Evolutionary conservation across 2,113 vertebrate genomes (phyloP).

Genomic region (Neogobius melanostomus): DNA sequence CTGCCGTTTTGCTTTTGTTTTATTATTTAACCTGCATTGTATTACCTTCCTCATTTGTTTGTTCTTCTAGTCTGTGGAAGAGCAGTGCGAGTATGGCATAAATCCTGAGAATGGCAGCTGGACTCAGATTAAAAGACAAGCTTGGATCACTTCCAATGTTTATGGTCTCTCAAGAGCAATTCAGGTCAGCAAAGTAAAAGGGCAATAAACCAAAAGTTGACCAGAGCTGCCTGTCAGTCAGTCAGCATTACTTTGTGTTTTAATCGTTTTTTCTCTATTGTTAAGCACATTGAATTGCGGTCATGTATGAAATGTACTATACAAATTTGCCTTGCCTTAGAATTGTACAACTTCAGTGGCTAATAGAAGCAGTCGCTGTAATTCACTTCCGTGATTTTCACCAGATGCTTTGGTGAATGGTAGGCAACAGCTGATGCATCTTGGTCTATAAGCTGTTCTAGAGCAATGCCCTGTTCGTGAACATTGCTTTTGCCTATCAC

Average conservation of each 20-base stretch:
- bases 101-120: conserved; percentile 88
- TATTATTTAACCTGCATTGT: background rate
- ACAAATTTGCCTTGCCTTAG: too few species aligned
- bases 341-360: too few species aligned
- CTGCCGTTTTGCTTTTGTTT: background rate
- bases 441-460: too few species aligned
- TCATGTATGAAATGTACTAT: too few species aligned
- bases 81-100: conserved; percentile 87
- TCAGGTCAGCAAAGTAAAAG: conserved; percentile 80
- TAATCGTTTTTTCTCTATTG: too few species aligned
- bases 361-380: too few species aligned
- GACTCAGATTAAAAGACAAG: conserved; percentile 92
- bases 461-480: too few species aligned
- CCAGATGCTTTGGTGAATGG: too few species aligned
- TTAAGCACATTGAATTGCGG: too few species aligned
- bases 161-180: conserved; percentile 90
- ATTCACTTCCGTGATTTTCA: too few species aligned
- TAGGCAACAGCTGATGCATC: too few species aligned
- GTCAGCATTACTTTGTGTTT: background rate
- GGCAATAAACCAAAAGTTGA: background rate
- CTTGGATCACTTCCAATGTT: conserved; percentile 92
- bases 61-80: conserved; percentile 83
- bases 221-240: background rate
- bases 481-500: too few species aligned
- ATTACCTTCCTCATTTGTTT: conserved; percentile 24